Percentiles rank a stretch among this genome's conserved stretches.
Conservation (phyloP, 2,797 vertebrate species). For the Sebastiscus albofasciatus region DNA sequence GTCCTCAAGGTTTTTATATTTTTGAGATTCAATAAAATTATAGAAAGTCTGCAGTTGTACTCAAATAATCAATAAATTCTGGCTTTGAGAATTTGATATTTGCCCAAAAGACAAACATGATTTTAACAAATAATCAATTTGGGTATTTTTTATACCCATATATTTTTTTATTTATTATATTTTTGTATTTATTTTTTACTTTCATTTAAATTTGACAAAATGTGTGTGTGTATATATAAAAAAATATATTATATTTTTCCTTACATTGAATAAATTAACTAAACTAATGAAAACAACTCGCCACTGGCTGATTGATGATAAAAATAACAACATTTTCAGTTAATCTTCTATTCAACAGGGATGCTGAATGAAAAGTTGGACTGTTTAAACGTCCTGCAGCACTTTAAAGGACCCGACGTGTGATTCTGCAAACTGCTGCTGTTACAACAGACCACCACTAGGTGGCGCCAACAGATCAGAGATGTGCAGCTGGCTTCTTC, state of each 20-base stretch:
- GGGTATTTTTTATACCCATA: too few species aligned
- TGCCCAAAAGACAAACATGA: too few species aligned
- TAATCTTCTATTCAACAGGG: background rate
- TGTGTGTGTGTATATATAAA: too few species aligned
- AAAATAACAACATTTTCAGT: too few species aligned
- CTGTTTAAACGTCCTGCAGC: too few species aligned
- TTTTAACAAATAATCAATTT: too few species aligned
- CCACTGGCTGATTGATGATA: background rate
- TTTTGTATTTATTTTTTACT: background rate
- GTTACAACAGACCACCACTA: background rate
- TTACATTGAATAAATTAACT: background rate
- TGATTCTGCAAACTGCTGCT: background rate
- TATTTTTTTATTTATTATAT: too few species aligned
- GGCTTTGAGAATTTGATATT: background rate
- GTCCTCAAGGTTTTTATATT: background rate
- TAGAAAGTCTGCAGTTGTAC: background rate
- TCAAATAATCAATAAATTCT: background rate
- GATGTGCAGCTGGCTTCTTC: background rate
- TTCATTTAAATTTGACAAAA: too few species aligned
- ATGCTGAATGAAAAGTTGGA: background rate
- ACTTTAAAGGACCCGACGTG: background rate
- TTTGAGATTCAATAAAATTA: background rate
- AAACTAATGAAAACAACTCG: background rate
- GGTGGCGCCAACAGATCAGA: constrained; percentile 39
- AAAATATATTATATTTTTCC: too few species aligned